These are phyloP conservation scores for Alcedo atthis DNA, from an alignment of 2,797 vertebrate genomes.

Conservation along the genomic window DNA sequence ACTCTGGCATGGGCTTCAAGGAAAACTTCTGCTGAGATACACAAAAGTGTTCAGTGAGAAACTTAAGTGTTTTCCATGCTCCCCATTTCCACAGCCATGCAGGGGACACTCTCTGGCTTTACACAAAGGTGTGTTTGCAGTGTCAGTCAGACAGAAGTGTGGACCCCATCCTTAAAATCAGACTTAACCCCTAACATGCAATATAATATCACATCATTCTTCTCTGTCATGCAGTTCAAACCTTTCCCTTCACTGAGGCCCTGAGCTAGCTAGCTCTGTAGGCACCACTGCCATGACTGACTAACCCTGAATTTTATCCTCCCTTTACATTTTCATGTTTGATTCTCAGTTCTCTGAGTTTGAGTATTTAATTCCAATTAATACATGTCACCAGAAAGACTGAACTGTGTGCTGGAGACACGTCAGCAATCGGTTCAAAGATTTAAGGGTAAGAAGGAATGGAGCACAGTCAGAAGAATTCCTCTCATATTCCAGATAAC, in stretches of 20 bases:
- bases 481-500: not conserved
- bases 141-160: not conserved
- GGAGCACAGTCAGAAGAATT: not conserved
- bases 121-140: not conserved
- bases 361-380: not conserved
- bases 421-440: not conserved
- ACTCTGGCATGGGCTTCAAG: slow-evolving; percentile 54
- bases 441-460: not conserved
- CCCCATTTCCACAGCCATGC: not conserved
- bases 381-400: not conserved
- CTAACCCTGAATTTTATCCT: not conserved
- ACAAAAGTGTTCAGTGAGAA: slow-evolving; percentile 43
- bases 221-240: not conserved
- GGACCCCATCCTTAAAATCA: not conserved
- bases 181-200: not conserved
- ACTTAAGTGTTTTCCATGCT: not conserved
- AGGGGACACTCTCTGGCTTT: not conserved
- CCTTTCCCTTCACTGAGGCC: not conserved
- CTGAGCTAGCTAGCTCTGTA: not conserved
- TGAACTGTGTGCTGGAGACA: not conserved
- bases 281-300: not conserved
- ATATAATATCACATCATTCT: not conserved
- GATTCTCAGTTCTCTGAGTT: not conserved
- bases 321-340: not conserved
- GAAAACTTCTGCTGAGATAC: slow-evolving; percentile 49